Conservation (phyloP, 2,888 invertebrate species). For the Pegoplata infirma region DNA sequence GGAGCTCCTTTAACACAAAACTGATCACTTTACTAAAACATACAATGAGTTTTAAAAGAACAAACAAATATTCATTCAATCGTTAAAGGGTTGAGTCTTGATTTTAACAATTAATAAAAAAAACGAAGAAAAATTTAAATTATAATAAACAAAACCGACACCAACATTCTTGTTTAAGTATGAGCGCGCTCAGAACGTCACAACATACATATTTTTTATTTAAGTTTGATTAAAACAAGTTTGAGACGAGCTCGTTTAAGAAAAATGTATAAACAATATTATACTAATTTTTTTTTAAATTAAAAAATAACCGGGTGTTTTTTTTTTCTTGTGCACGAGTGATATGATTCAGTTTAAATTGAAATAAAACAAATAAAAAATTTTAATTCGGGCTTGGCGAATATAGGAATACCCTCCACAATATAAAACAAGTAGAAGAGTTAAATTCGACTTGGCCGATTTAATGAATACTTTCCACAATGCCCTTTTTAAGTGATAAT, state of each 20-base stretch:
- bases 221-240: not conserved
- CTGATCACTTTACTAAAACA: conserved; percentile 53
- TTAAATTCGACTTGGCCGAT: too few species aligned
- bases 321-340: not conserved
- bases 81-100: conserved; percentile 48
- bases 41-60: conserved; percentile 62
- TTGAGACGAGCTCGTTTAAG: not conserved
- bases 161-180: conserved; percentile 41
- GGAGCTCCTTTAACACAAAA: conserved; percentile 51
- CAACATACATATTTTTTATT: not conserved
- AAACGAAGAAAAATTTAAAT: conserved; percentile 30
- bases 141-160: conserved; percentile 15
- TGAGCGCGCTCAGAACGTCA: not conserved
- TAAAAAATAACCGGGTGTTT: not conserved
- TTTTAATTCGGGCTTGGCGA: too few species aligned
- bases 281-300: not conserved
- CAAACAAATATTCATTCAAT: conserved; percentile 32
- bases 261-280: too few species aligned
- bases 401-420: too few species aligned
- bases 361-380: too few species aligned
- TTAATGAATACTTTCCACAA: too few species aligned
- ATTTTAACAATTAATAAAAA: conserved; percentile 54
- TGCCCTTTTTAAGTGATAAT: too few species aligned
- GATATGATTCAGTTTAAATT: not conserved
- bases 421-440: too few species aligned